Conservation (phyloP, 1,140 invertebrate species). For the Achatina immaculata region DNA sequence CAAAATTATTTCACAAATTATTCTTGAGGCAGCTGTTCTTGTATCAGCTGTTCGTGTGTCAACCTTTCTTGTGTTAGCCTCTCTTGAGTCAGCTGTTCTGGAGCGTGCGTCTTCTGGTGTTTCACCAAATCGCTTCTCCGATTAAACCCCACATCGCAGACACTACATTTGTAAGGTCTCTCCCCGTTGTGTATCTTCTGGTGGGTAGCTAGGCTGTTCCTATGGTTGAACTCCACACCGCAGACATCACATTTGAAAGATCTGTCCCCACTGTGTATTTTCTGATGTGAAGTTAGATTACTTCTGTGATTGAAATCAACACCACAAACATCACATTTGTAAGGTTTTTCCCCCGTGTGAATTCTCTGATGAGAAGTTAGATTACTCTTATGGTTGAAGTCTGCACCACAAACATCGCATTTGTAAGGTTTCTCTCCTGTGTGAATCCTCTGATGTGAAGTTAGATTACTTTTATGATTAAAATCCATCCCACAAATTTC, state of each 20-base stretch:
- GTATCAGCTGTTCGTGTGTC: too few species aligned
- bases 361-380: not conserved
- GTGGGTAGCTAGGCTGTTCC: not conserved
- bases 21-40: too few species aligned
- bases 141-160: not conserved
- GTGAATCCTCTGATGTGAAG: not conserved
- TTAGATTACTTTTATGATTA: too few species aligned
- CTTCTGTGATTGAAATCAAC: not conserved
- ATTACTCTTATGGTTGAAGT: not conserved
- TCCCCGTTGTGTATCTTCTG: not conserved
- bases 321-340: slow-evolving; percentile 24
- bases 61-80: too few species aligned
- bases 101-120: not conserved
- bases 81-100: too few species aligned
- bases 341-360: slow-evolving; percentile 13
- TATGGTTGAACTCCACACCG: not conserved
- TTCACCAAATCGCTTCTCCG: not conserved
- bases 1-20: too few species aligned
- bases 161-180: not conserved
- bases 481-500: too few species aligned
- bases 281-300: not conserved
- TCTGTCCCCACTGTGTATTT: not conserved
- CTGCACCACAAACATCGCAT: slow-evolving; percentile 1
- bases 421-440: slow-evolving; percentile 24
- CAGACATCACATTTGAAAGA: slow-evolving; percentile 9